Conservation (phyloP, 2,888 invertebrate genomes). For the Metacarcinus magister region DNA sequence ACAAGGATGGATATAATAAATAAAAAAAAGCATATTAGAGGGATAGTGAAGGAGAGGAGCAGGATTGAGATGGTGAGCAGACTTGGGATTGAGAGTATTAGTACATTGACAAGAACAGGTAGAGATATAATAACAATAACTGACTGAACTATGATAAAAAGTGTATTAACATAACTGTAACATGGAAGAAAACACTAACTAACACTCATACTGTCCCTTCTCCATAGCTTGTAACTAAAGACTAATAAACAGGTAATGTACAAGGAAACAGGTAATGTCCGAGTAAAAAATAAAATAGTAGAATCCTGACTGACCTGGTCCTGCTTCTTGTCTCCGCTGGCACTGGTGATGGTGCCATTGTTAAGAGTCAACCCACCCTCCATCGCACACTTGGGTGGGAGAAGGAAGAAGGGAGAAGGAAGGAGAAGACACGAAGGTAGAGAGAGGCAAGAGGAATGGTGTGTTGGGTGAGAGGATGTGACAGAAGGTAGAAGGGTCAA, state of each 20-base stretch:
- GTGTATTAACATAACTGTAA: background rate
- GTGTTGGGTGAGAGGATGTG: background rate
- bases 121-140: too few relatives aligned
- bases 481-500: background rate
- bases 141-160: too few relatives aligned
- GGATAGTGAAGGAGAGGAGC: too few relatives aligned
- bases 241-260: background rate
- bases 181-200: background rate
- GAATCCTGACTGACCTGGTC: constrained; percentile 59
- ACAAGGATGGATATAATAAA: background rate
- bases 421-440: background rate
- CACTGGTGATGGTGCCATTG: constrained; percentile 58
- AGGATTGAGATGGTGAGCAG: too few relatives aligned
- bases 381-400: background rate
- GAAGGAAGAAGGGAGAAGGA: background rate
- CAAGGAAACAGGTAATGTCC: background rate
- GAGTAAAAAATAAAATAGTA: background rate
- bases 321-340: constrained; percentile 71
- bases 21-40: too few relatives aligned
- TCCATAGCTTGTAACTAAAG: background rate
- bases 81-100: too few relatives aligned
- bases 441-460: background rate
- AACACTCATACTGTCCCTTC: background rate
- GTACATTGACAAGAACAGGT: too few relatives aligned
- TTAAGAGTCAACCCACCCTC: constrained; percentile 37